phyloP scores from a whole-genome alignment of 2,113 vertebrate species.

The Chionodraco myersi region DNA sequence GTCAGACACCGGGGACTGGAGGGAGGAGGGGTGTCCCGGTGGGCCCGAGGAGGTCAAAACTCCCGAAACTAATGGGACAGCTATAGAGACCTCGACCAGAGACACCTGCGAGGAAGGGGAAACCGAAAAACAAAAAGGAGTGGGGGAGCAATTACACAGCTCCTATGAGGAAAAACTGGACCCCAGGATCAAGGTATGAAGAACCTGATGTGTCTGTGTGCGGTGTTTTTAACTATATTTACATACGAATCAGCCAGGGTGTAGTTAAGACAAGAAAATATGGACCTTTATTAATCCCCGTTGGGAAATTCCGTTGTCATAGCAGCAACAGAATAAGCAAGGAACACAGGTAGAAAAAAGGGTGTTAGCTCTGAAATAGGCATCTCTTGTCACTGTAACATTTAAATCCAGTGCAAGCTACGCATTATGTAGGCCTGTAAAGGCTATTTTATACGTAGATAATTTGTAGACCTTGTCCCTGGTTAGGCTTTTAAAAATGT shows the following conservation, averaged over 20 bases:
- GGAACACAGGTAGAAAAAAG: too few species aligned
- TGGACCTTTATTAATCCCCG: too few species aligned
- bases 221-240: background rate
- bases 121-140: constrained; percentile 32
- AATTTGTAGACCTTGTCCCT: too few species aligned
- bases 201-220: background rate
- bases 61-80: constrained; percentile 41
- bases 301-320: too few species aligned
- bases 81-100: constrained; percentile 24
- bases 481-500: too few species aligned
- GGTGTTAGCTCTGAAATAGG: background rate
- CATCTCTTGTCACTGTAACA: too few species aligned
- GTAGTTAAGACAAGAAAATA: too few species aligned
- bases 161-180: constrained; percentile 85
- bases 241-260: background rate
- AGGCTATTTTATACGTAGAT: too few species aligned
- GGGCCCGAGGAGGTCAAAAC: constrained; percentile 63
- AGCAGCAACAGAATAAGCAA: too few species aligned
- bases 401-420: too few species aligned
- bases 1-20: constrained; percentile 78
- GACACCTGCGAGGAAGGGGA: constrained; percentile 56
- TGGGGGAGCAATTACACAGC: constrained; percentile 65
- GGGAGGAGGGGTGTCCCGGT: constrained; percentile 79
- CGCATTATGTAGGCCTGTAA: too few species aligned
- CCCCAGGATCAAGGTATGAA: constrained; percentile 84